Base-by-base conservation (phyloP, 2,113 vertebrate species). In the Casuarius casuarius region DNA sequence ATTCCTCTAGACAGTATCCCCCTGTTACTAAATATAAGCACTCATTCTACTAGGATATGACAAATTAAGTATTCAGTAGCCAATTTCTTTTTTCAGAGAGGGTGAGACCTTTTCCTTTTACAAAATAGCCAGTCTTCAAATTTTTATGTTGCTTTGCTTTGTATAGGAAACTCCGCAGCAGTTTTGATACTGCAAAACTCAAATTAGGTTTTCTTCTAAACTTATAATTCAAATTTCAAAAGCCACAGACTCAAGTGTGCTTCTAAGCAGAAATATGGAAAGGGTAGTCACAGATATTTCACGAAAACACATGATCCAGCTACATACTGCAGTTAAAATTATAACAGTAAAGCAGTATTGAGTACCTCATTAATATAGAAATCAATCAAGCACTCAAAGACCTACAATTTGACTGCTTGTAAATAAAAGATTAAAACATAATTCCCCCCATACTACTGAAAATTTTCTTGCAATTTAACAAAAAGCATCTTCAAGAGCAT, bases 221-320 rank as follows among this genome's bases (percentile, higher is more conserved):
- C 8, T 26, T 73, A 3, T 29, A 7, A 8, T 0, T 7, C 25
- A 25, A 7, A 35, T 38, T 26, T 84, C 83, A 38, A 51, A 67
- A 58, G 31, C 59, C 44, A 14, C 0, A 3, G 58, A 3, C 38
- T 25, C 3, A 4, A 28, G 21, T 0, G 7, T 31, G 10, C n/a
- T 63, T 22, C 63, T 44, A 12, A 85, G 49, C 67, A 84, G 76
- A 73, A 66, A 63, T 1, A 48, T 0, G 3, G n/a, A 21, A 38
- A 49, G 21, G 1, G 2, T 2, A 20, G 38, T 22, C 38, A 72
- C 31, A 56, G 56, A 49, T 0, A 14, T 4, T 58, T 48, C 74
- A 15, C 66, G 18, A 62, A 62, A 49, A 1, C 19, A 2, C 2
- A 3, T 16, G 18, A 7, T 11, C 33, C 91, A 73, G n/a, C 65